Evolutionary conservation across 2,113 vertebrate genomes (phyloP), one percentile per base, ranked within the genome.

Genomic region (Edolisoma coerulescens): DNA sequence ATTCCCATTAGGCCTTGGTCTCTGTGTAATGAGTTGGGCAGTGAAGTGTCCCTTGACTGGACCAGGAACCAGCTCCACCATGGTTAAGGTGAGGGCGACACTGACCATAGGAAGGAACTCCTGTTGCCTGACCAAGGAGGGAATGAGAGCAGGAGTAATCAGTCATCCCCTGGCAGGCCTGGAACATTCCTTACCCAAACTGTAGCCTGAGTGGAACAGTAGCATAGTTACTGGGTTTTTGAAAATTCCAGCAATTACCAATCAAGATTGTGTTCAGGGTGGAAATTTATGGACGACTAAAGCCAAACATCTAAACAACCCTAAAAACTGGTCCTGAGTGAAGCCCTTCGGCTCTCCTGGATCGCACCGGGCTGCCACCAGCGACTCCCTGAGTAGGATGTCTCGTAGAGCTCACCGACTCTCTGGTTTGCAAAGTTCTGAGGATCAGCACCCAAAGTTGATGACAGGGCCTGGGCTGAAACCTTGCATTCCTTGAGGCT

Each of bases 1-100:
- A 78, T 50, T 77, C 42, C 16, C 10, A 10, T 17, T 15, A 44
- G 42, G 27, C 33, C 42, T 37, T 47, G 63, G 10, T 11, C 3
- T 2, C 16, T 33, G 37, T 56, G 37, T 13, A 64, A 56, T 10
- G 27, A 70, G 32, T 5, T 37, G 35, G 42, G 57, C 18, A 33
- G 27, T 44, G 56, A 33, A 37, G 56, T 19, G 24, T 23, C 28
- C 56, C 64, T 37, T 37, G 35, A 50, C 16, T 24, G 22, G 35
- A 13, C 9, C 14, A 64, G 57, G 21, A 73, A 32, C 9, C 42
- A 64, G 42, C 7, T 56, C 41, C 42, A 26, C 20, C 16, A 18
- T 3, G 14, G 50, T 16, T 37, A 57, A 37, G 10, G 21, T 33
- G 50, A 20, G 24, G 30, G 49, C 0, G 0, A 56, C 50, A 73